phyloP scores from a whole-genome alignment of 2,888 invertebrate genomes.

The Timandra comae region DNA sequence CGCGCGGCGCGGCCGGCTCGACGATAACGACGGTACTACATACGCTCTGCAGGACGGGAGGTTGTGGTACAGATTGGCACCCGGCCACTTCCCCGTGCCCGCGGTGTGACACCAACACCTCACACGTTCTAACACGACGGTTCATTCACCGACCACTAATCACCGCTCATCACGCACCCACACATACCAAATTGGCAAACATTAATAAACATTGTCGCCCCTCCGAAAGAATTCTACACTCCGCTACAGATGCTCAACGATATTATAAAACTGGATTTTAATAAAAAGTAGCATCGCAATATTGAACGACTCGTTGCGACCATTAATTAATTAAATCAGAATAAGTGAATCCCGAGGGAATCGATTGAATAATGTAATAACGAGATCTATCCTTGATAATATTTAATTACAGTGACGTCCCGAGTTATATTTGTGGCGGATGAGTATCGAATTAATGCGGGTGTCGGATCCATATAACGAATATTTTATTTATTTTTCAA shows the following conservation, averaged over 20 bases:
- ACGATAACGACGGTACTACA: slow-evolving; percentile 33
- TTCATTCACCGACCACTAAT: slow-evolving; percentile 35
- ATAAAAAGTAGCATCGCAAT: slow-evolving; percentile 7
- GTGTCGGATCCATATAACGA: slow-evolving; percentile 20
- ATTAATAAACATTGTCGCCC: slow-evolving; percentile 30
- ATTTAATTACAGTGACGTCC: slow-evolving; percentile 17
- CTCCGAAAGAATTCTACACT: slow-evolving; percentile 31
- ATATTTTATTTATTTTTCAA: slow-evolving; percentile 24
- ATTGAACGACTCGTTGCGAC: slow-evolving; percentile 11
- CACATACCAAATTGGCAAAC: slow-evolving; percentile 32
- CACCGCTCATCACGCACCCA: slow-evolving; percentile 22
- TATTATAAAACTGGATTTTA: slow-evolving; percentile 13
- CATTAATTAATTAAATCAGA: slow-evolving; percentile 16
- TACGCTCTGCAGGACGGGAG: slow-evolving; percentile 31
- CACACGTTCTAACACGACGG: slow-evolving; percentile 25
- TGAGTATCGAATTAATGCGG: slow-evolving; percentile 24
- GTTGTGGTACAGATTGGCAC: slow-evolving; percentile 45
- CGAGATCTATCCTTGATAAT: slow-evolving; percentile 14
- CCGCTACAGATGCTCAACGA: slow-evolving; percentile 17
- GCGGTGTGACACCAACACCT: slow-evolving; percentile 18
- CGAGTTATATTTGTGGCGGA: slow-evolving; percentile 11
- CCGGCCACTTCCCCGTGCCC: slow-evolving; percentile 43
- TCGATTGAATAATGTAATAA: slow-evolving; percentile 15
- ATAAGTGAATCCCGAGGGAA: slow-evolving; percentile 17
- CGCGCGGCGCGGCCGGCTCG: slow-evolving; percentile 31